Conservation (phyloP, 2,888 invertebrate species). For the Oscheius onirici region DNA sequence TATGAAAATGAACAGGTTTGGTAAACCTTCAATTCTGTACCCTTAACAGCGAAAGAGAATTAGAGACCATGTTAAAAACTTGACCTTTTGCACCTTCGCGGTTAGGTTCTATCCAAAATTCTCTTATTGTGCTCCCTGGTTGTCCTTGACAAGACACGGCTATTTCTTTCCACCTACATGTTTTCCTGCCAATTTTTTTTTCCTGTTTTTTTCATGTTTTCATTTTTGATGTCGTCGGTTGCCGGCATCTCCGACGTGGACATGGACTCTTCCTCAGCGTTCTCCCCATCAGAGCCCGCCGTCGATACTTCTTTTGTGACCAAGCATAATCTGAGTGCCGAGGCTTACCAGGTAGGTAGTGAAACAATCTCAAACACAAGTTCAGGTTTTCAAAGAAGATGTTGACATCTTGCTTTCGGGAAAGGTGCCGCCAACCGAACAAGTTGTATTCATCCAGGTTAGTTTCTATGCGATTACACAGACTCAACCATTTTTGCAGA, state of each 20-base stretch:
- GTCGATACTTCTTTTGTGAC: conserved; percentile 62
- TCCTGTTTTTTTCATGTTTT: background rate
- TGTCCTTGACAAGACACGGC: no score
- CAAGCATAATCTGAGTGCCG: conserved; percentile 67
- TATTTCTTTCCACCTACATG: background rate
- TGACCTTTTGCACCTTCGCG: no score
- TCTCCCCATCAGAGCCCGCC: conserved; percentile 59
- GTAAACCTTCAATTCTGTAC: no score
- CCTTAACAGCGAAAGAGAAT: no score
- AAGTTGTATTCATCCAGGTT: conserved; percentile 55
- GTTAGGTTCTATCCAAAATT: no score
- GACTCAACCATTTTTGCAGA: background rate
- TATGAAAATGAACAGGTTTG: no score
- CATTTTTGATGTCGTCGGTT: conserved; percentile 18
- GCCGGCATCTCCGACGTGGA: conserved; percentile 46
- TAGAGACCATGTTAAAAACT: no score
- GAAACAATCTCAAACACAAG: background rate
- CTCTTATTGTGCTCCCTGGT: no score
- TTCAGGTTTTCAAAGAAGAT: conserved; percentile 68
- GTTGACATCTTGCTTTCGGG: conserved; percentile 65
- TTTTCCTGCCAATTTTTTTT: conserved; percentile 2
- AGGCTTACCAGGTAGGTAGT: conserved; percentile 63
- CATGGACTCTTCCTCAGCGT: conserved; percentile 57
- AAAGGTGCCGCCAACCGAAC: conserved; percentile 55
- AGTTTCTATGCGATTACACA: background rate